phyloP scores from a whole-genome alignment of 2,888 invertebrate genomes.

The Halictus quadricinctus region DNA sequence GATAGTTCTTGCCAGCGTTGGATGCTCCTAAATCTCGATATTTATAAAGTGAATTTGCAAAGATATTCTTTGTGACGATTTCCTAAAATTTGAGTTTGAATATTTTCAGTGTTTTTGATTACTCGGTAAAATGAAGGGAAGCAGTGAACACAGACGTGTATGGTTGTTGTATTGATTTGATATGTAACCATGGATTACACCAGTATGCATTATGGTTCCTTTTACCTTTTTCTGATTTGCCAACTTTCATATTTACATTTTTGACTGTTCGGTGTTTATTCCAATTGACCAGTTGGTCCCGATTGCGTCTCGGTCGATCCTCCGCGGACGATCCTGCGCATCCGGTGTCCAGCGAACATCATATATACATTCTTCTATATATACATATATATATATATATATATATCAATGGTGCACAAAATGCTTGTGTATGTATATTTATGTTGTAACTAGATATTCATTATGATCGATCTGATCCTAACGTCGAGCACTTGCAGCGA shows the following conservation, averaged over 20 bases:
- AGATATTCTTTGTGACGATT: neutral
- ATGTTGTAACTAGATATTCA: constrained; percentile 81
- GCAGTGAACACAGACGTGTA: neutral
- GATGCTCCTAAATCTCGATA: neutral
- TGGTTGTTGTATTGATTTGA: neutral
- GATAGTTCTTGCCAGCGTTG: neutral
- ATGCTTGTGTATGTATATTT: constrained; percentile 82
- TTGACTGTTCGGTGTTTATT: constrained; percentile 79
- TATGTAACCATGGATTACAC: constrained; percentile 73
- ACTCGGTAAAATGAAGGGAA: neutral
- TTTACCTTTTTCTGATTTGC: constrained; percentile 76
- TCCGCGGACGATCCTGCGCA: constrained; percentile 61
- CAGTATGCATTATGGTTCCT: constrained; percentile 75
- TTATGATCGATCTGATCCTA: constrained; percentile 71
- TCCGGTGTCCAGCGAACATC: constrained; percentile 76
- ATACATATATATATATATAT: constrained; percentile 46
- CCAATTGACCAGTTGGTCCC: constrained; percentile 75
- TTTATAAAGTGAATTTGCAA: neutral
- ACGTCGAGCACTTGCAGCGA: constrained; percentile 74
- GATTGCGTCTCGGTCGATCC: constrained; percentile 69
- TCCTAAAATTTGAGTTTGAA: neutral
- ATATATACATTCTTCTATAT: constrained; percentile 74
- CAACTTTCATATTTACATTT: constrained; percentile 75
- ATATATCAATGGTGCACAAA: constrained; percentile 79
- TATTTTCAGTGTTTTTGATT: neutral